Percentiles rank a stretch among this genome's conserved stretches.
Conservation (phyloP, 2,888 invertebrate species). For the Patella ulyssiponensis region DNA sequence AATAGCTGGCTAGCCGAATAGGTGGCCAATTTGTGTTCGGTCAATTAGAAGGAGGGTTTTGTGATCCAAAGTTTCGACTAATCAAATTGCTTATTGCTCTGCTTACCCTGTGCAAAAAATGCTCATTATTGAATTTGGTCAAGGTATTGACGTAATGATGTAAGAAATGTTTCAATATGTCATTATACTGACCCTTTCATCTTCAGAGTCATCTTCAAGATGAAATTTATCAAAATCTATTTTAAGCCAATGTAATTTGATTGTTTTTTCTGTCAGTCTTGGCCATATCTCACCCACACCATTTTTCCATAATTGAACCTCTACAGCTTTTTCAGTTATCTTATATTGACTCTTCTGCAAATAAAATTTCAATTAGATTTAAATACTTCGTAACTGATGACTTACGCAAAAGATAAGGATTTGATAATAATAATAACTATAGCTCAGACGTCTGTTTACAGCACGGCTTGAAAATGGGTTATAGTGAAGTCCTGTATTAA, state of each 20-base stretch:
- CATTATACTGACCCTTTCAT: constrained; percentile 40
- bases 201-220: constrained; percentile 81
- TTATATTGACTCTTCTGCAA: constrained; percentile 64
- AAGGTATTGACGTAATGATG: background rate
- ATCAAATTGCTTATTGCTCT: too few relatives aligned
- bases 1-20: too few relatives aligned
- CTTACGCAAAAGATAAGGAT: background rate
- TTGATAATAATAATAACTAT: background rate
- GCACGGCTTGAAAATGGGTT: too few relatives aligned
- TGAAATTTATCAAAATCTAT: constrained; percentile 94
- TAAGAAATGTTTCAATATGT: background rate
- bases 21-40: too few relatives aligned
- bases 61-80: too few relatives aligned
- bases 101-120: too few relatives aligned
- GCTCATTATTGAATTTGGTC: too few relatives aligned
- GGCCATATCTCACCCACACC: constrained; percentile 84
- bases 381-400: background rate
- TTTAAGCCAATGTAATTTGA: constrained; percentile 93
- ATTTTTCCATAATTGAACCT: constrained; percentile 82
- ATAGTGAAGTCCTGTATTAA: too few relatives aligned
- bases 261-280: constrained; percentile 83
- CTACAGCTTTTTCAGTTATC: constrained; percentile 83
- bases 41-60: too few relatives aligned
- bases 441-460: too few relatives aligned
- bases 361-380: constrained; percentile 30